phyloP scores from a whole-genome alignment of 2,113 vertebrate genomes.

The Corythornis cristatus region DNA sequence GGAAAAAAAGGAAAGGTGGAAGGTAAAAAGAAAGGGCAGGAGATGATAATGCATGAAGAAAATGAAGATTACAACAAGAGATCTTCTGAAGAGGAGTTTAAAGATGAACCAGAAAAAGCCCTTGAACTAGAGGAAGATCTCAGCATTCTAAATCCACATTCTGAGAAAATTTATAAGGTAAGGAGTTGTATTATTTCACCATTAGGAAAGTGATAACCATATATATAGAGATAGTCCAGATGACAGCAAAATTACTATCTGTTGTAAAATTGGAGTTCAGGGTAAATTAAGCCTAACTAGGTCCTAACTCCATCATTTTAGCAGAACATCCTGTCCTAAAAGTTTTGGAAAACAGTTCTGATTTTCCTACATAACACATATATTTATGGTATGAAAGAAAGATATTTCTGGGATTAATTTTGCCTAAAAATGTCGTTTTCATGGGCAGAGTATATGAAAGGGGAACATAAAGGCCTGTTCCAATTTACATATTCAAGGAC shows the following conservation, averaged over 20 bases:
- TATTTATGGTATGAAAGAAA: not conserved
- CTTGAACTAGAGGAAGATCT: not conserved
- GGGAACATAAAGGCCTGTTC: not conserved
- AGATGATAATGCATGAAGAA: not conserved
- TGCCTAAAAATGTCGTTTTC: not conserved
- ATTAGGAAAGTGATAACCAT: not conserved
- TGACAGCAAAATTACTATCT: not conserved
- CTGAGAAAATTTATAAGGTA: conserved; percentile 67
- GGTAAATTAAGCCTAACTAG: not conserved
- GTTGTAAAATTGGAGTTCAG: not conserved
- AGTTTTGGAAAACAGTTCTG: not conserved
- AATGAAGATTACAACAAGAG: conserved; percentile 26
- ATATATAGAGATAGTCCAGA: not conserved
- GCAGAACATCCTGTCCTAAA: not conserved
- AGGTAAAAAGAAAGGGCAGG: conserved; percentile 58
- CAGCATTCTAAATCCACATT: not conserved
- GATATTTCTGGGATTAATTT: not conserved
- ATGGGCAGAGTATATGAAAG: not conserved
- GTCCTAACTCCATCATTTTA: not conserved
- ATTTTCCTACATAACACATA: not conserved
- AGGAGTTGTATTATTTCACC: not conserved
- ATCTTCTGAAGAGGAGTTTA: conserved; percentile 1
- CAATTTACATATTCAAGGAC: not conserved
- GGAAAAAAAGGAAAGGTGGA: conserved; percentile 41
- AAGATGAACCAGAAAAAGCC: conserved; percentile 43